Conservation (phyloP, 1,140 invertebrate genomes). For the Scaptomyza graminum region DNA sequence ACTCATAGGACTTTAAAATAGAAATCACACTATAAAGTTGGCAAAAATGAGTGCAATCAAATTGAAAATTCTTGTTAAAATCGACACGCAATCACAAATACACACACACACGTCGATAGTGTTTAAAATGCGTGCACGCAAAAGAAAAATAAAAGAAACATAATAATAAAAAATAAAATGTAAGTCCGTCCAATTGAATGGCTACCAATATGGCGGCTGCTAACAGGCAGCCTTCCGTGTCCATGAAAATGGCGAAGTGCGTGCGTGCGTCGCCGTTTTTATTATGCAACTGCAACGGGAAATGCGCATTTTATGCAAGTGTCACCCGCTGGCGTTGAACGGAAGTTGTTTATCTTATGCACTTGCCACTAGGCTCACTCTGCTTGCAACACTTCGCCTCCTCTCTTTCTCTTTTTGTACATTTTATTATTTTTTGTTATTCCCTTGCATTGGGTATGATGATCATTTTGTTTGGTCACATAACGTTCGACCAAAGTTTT, state of each 20-base stretch:
- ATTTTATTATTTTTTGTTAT: neutral
- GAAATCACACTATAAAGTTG: neutral
- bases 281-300: conserved; percentile 48
- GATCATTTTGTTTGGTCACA: too few species aligned
- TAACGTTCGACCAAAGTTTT: too few species aligned
- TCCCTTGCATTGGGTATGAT: neutral
- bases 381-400: neutral
- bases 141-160: neutral
- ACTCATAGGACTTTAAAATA: conserved; percentile 18
- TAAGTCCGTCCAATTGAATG: conserved; percentile 17
- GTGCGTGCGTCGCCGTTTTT: conserved; percentile 39
- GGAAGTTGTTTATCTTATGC: conserved; percentile 62
- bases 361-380: conserved; percentile 5
- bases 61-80: conserved; percentile 34
- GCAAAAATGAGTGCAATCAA: conserved; percentile 23
- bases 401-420: neutral
- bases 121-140: conserved; percentile 15
- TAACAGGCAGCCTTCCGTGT: conserved; percentile 26
- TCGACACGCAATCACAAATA: neutral
- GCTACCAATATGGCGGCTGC: conserved; percentile 43
- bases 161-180: neutral
- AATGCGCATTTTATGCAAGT: conserved; percentile 63
- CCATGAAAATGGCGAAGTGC: conserved; percentile 20
- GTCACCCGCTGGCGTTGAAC: conserved; percentile 45
- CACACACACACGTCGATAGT: neutral